A percentile compares a stretch with the other conserved stretches of the same genome.
phyloP scores from a whole-genome alignment of 2,113 vertebrate genomes.

The Rhinopithecus roxellana region DNA sequence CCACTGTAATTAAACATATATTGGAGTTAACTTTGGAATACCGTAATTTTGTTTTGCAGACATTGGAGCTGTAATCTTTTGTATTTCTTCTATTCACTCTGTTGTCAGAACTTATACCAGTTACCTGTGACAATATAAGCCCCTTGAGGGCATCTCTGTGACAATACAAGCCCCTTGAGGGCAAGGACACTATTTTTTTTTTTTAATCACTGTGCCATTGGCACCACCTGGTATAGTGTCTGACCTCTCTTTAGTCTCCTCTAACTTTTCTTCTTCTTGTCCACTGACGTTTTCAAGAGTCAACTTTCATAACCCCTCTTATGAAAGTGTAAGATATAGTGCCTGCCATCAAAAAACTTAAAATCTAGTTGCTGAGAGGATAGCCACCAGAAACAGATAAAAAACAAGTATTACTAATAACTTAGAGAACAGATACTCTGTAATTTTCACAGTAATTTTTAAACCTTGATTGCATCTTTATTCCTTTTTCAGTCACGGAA shows the following conservation, averaged over 20 bases:
- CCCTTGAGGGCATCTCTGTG: not conserved
- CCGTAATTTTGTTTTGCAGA: not conserved
- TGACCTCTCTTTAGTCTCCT: not conserved
- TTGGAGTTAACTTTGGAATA: slow-evolving; percentile 17
- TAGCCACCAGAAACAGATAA: not conserved
- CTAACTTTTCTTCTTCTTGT: not conserved
- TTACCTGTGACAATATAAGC: not conserved
- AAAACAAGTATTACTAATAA: not conserved
- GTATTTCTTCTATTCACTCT: not conserved
- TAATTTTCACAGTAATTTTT: not conserved
- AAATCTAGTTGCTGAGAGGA: not conserved
- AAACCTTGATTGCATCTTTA: not conserved
- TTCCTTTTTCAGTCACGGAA: not conserved
- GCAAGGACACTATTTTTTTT: not conserved
- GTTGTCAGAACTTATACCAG: not conserved
- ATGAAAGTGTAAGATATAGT: not conserved
- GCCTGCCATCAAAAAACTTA: not conserved
- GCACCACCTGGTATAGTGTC: not conserved
- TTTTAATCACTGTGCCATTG: not conserved
- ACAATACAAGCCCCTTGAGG: not conserved
- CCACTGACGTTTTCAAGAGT: not conserved
- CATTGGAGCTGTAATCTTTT: not conserved
- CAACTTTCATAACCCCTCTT: not conserved
- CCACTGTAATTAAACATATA: not conserved
- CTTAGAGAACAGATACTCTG: not conserved